These are phyloP conservation scores for Thalassophryne amazonica DNA, from an alignment of 2,797 vertebrate genomes.

Conservation along the genomic window DNA sequence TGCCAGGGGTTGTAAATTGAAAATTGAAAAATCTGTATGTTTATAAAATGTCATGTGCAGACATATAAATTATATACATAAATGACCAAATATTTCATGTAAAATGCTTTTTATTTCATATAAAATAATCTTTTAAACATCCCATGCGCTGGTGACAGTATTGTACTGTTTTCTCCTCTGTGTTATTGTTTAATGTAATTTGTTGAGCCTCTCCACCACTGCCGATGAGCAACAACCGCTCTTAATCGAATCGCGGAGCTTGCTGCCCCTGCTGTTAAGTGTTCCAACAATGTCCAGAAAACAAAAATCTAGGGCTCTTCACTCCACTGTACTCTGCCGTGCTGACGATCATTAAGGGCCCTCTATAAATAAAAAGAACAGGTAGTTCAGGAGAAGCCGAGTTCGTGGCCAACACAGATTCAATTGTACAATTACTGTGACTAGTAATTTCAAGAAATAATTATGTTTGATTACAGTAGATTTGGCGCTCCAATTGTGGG, in stretches of 20 bases:
- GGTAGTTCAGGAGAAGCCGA: slow-evolving; percentile 41
- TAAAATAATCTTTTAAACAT: slow-evolving; percentile 1
- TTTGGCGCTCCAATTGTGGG: too few relatives aligned
- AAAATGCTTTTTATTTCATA: background rate
- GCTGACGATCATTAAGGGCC: slow-evolving; percentile 66
- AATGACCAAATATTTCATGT: too few relatives aligned
- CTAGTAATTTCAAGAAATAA: too few relatives aligned
- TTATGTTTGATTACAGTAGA: too few relatives aligned
- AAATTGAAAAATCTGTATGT: too few relatives aligned
- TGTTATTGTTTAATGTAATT: slow-evolving; percentile 63
- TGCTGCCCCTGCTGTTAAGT: slow-evolving; percentile 57
- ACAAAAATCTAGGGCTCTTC: slow-evolving; percentile 66
- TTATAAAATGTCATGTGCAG: too few relatives aligned
- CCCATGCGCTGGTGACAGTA: slow-evolving; percentile 22
- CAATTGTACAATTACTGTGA: background rate
- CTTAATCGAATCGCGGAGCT: slow-evolving; percentile 59
- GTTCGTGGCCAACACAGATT: slow-evolving; percentile 9
- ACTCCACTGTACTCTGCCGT: slow-evolving; percentile 50
- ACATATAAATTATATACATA: too few relatives aligned
- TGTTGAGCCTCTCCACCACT: slow-evolving; percentile 60
- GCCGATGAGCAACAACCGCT: slow-evolving; percentile 61
- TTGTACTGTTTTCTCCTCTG: slow-evolving; percentile 26
- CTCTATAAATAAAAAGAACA: slow-evolving; percentile 67
- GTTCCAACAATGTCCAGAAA: slow-evolving; percentile 52
- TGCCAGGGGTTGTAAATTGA: too few relatives aligned